These are phyloP conservation scores for Ceratina japonica DNA, from an alignment of 1,140 invertebrate genomes.

Conservation along the genomic window DNA sequence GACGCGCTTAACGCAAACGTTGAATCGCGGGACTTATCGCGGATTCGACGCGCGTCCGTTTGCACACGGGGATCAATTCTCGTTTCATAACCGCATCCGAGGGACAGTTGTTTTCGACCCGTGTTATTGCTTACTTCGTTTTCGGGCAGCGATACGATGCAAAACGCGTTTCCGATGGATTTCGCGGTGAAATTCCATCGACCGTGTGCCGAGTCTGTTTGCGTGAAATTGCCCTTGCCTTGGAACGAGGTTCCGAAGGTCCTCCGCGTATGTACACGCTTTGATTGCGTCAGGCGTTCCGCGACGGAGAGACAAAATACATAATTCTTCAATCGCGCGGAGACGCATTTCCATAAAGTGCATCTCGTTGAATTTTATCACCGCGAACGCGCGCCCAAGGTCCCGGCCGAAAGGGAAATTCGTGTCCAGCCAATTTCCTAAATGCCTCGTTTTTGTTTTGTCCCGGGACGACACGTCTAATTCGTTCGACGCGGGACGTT, in stretches of 20 bases:
- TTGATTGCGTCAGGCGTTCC: conserved; percentile 3
- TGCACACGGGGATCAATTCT: too few species aligned
- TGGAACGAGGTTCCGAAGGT: conserved; percentile 12
- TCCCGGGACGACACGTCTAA: too few species aligned
- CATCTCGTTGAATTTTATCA: conserved; percentile 31
- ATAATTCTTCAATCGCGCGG: conserved; percentile 14
- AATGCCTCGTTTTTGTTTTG: too few species aligned
- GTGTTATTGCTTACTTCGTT: background rate
- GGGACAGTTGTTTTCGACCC: too few species aligned
- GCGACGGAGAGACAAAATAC: background rate
- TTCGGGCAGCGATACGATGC: background rate
- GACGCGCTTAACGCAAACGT: too few species aligned
- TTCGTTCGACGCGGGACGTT: too few species aligned
- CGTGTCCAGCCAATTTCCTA: background rate
- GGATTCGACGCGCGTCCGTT: too few species aligned
- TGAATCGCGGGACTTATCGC: too few species aligned
- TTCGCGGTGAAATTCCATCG: background rate
- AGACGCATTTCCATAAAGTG: conserved; percentile 19
- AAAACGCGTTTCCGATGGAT: background rate
- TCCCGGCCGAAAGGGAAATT: conserved; percentile 28
- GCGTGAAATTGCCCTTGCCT: conserved; percentile 8
- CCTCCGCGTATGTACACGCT: too few species aligned
- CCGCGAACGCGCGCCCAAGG: background rate
- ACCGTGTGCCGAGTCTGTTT: too few species aligned
- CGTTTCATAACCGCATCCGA: too few species aligned